Percentiles rank a stretch among this genome's conserved stretches.
These are phyloP conservation scores for Centrocercus urophasianus DNA, from an alignment of 2,113 vertebrate genomes.

Conservation along the genomic window DNA sequence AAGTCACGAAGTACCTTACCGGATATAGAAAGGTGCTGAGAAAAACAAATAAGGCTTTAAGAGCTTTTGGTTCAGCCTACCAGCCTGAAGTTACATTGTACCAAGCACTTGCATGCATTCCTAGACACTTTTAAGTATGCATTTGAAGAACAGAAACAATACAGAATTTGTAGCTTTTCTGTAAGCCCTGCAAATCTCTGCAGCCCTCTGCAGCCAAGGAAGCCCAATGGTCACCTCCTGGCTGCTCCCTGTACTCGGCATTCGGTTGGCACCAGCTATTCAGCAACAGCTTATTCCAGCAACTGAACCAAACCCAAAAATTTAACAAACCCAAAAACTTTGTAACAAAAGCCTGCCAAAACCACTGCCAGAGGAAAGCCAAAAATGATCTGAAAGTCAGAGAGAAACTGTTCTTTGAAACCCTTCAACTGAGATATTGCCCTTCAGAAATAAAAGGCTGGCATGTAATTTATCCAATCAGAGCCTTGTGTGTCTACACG, in stretches of 20 bases:
- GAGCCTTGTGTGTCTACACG: not conserved
- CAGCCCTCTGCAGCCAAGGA: not conserved
- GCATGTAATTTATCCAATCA: not conserved
- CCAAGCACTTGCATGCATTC: constrained; percentile 23
- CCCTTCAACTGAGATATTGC: not conserved
- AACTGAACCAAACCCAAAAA: not conserved
- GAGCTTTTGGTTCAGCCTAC: constrained; percentile 38
- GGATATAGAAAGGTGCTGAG: constrained; percentile 62
- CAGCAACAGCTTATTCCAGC: not conserved
- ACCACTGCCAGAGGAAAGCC: not conserved
- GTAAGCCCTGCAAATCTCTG: constrained; percentile 3
- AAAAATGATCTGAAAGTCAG: not conserved
- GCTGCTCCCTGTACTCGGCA: not conserved
- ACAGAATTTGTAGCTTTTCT: constrained; percentile 17
- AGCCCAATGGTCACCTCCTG: not conserved
- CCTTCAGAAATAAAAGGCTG: constrained; percentile 1
- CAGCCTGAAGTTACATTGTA: constrained; percentile 44
- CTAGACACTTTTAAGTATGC: constrained; percentile 24
- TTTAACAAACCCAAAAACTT: not conserved
- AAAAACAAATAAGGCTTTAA: constrained; percentile 67
- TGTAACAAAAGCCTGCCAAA: not conserved
- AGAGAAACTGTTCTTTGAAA: not conserved
- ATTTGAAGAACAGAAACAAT: constrained; percentile 53
- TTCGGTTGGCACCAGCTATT: not conserved
- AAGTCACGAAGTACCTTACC: constrained; percentile 55